Base-by-base conservation (phyloP, 2,888 invertebrate genomes). In the Oegoconia quadripuncta region DNA sequence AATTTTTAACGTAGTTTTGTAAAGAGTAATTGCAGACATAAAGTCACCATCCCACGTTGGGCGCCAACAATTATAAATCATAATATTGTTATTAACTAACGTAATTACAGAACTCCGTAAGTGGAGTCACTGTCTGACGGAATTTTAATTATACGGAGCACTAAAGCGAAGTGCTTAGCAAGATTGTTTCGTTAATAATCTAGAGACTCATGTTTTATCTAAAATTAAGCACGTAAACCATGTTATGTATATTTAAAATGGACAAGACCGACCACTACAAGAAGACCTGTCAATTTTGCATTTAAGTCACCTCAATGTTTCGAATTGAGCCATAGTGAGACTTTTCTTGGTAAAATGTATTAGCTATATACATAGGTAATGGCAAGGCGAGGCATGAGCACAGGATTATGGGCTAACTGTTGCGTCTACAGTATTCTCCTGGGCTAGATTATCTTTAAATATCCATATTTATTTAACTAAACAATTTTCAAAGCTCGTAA, bases 351-450 rank as follows among this genome's bases (percentile, higher is more conserved):
- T 46, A 42, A 36, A 46, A 30, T 39, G 54, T 50, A 46, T 44
- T 37, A 33, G 33, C 48, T 46, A 34, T 42, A 52, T 50, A 48
- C 42, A 50, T 46, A 45, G 34, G 32, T 47, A 50, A 50, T 50
- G 37, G 36, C 39, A 48, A 53, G 33, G 25, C 26, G 35, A 46
- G 49, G 50, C 48, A 52, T 49, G 51, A 55, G 50, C 54, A 42
- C 39, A 43, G 54, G 59, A 64, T 72, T 66, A 75, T 64, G 59
- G 66, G 64, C 74, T 65, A 80, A 74, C 80, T 80, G 81, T 81
- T 81, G 81, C 81, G 70, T 55, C 55, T 53, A 47, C 55, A 64
- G 59, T 42, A 50, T 54, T 53, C 64, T 47, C 56, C 30, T 27
- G 46, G 48, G 50, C 32, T 48, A 55, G 52, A 59, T 55, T 50